These are phyloP conservation scores for Eudasyphora cyanicolor DNA, from an alignment of 2,888 invertebrate genomes.

Conservation along the genomic window DNA sequence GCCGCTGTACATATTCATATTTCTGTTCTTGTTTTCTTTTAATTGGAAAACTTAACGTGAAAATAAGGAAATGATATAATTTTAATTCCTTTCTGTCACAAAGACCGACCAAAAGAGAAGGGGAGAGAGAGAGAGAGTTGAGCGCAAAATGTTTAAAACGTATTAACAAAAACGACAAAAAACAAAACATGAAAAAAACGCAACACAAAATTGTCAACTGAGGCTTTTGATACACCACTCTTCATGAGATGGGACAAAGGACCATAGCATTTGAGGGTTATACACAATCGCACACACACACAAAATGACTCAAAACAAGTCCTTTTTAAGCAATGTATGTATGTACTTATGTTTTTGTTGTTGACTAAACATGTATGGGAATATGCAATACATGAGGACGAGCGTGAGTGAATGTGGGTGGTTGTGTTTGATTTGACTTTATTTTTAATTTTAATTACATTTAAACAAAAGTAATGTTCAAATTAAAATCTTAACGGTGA, in stretches of 20 bases:
- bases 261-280: background rate
- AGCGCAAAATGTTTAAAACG: conserved; percentile 19
- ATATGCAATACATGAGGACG: background rate
- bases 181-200: background rate
- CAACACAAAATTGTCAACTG: conserved; percentile 30
- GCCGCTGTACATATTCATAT: background rate
- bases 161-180: conserved; percentile 13
- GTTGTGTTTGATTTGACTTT: conserved; percentile 59
- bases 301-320: background rate
- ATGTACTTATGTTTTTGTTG: background rate
- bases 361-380: background rate
- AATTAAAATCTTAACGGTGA: conserved; percentile 65
- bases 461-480: conserved; percentile 65
- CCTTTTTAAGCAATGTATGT: conserved; percentile 12
- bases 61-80: conserved; percentile 67
- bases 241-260: background rate
- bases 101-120: too few species aligned
- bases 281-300: background rate
- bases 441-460: conserved; percentile 65
- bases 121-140: too few species aligned
- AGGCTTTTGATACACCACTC: background rate
- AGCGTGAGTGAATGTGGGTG: background rate
- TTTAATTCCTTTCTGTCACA: conserved; percentile 61
- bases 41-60: conserved; percentile 66
- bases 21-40: conserved; percentile 49